Evolutionary conservation across 2,888 invertebrate genomes (phyloP), one percentile per base, ranked within the genome.

Genomic region (Mesoligia furuncula): DNA sequence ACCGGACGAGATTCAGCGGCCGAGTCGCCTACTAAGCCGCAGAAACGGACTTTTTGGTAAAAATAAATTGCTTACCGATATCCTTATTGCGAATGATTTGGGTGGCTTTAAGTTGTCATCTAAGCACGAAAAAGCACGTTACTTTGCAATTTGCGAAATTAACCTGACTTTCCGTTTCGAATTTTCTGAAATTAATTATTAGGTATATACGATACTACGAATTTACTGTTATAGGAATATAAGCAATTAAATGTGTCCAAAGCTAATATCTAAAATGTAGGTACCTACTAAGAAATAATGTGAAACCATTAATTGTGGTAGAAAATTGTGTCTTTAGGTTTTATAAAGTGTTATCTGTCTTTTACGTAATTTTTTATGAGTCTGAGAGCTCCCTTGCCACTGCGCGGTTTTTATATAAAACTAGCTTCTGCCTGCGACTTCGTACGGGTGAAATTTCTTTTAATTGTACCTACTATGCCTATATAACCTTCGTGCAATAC

Each of bases 81-180:
- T 81, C 73, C 66, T 84, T 85, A 82, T 87, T 77, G 65, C 64
- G 62, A 81, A 76, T 85, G 82, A 87, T 86, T 86, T 75, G 83
- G 88, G 86, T 89, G 79, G 77, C 69, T 83, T 80, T 72, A 64
- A 73, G 42, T 59, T 79, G 75, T 72, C 72, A 77, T 42, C 39
- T n/a, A 36, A 57, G 20, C 57, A 84, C 59, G 76, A 68, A 77
- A 42, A 45, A 64, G 51, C 73, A 67, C 31, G 57, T 73, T 85
- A 66, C 71, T 83, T 76, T 64, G 39, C 73, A 80, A 83, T 86
- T 71, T 85, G 31, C 20, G n/a, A 45, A 75, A 83, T 83, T 79
- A 75, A 79, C 67, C 75, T 66, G 24, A 83, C 77, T 66, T 65
- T 54, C 20, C 54, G 61, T 64, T 48, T 36, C 24, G 7, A 15